Conservation (phyloP, 2,888 invertebrate species). For the Tyria jacobaeae region DNA sequence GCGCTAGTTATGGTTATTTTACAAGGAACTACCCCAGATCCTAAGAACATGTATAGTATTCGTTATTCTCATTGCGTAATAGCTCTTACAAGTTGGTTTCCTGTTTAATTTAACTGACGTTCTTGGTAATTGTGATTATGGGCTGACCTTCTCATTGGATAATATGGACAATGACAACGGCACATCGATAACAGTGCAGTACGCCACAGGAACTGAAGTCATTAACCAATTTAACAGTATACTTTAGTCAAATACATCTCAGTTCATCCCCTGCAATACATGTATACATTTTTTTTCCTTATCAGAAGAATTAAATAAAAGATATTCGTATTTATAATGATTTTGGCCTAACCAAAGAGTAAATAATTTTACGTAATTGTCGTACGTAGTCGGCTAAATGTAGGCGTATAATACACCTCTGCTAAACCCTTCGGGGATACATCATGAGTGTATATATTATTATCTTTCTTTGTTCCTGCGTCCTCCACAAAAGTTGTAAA, state of each 20-base stretch:
- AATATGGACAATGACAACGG: constrained; percentile 68
- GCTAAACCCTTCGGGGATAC: no score
- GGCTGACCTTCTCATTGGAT: constrained; percentile 70
- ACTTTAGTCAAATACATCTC: constrained; percentile 67
- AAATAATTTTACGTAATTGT: no score
- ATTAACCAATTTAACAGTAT: constrained; percentile 80
- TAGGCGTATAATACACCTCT: no score
- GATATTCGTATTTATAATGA: no score
- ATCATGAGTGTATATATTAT: no score
- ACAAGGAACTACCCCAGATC: background rate
- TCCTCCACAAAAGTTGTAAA: no score
- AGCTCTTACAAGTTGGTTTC: constrained; percentile 56
- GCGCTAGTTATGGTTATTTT: background rate
- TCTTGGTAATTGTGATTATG: constrained; percentile 75
- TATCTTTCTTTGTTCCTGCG: no score
- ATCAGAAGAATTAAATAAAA: no score
- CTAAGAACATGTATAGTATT: background rate
- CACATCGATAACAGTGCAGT: constrained; percentile 71
- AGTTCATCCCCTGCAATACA: constrained; percentile 34
- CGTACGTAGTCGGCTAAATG: no score
- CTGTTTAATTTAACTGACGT: constrained; percentile 66
- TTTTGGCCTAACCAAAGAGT: no score
- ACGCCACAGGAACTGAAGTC: constrained; percentile 73
- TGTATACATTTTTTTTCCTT: no score
- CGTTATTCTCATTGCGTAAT: constrained; percentile 29